Base-by-base conservation (phyloP, 2,888 invertebrate genomes). In the Plemyria rubiginata region DNA sequence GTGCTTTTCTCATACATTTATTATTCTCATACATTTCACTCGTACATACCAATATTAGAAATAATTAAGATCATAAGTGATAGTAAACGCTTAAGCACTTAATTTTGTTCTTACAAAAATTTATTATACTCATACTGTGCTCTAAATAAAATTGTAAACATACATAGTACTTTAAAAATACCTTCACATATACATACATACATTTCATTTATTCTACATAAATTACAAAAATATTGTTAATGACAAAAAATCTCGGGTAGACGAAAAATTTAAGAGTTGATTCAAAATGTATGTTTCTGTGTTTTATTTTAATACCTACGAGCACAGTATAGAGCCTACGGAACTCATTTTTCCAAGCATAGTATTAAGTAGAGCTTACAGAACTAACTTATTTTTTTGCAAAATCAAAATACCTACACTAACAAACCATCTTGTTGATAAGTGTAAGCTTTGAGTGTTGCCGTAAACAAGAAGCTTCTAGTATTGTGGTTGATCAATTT, bases 401-500 rank as follows among this genome's bases (percentile, higher is more conserved):
- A 75, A 62, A 75, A 76, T 59, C 2, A 65, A 74, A 75, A 88
- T 90, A n/a, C n/a, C n/a, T n/a, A 92, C 91, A 92, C 92, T 92
- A 92, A 92, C 92, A 92, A 91, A 75, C 92, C 92, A 92, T 91
- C 80, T 73, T 71, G 62, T 74, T 79, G 13, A 74, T 70, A 73
- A 73, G 70, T 79, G 68, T 80, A 76, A 81, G 92, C 90, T 92
- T 91, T 87, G 84, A 82, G 87, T 90, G 90, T 87, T 78, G 88
- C 86, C 83, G 77, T 81, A 70, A 70, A 74, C 65, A 74, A 68
- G 70, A 74, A 72, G 90, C 89, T 90, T 88, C 60, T 72, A 78
- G 76, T 84, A 71, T 78, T 73, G 84, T 86, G 81, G 79, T 86
- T 80, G 90, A 92, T 92, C 91, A 92, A 88, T 88, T 91, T 92